Evolutionary conservation across 2,888 invertebrate genomes (phyloP).

Genomic region (Herminia tarsipennalis): DNA sequence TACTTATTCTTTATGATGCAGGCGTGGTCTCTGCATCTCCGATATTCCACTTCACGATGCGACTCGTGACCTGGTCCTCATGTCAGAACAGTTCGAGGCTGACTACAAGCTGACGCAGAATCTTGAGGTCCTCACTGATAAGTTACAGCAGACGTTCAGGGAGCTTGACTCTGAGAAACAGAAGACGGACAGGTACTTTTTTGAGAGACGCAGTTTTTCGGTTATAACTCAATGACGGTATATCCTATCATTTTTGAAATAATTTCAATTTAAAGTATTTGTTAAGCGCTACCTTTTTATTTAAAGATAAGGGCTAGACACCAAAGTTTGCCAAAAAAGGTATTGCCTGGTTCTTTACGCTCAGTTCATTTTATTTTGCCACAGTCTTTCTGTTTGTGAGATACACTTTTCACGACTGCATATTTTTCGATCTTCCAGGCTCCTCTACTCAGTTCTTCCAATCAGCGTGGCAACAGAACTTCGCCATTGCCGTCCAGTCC

Average conservation of each 20-base stretch:
- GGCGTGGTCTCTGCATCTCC: conserved; percentile 95
- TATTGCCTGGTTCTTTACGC: no score
- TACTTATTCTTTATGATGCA: conserved; percentile 56
- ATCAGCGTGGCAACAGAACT: conserved; percentile 98
- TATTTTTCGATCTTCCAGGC: conserved; percentile 82
- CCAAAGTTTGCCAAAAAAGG: no score
- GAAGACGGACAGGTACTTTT: conserved; percentile 94
- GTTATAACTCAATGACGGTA: no score
- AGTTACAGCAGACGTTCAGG: conserved; percentile 96
- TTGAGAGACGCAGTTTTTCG: not conserved
- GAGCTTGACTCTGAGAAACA: conserved; percentile 97
- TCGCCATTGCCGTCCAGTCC: conserved; percentile 95
- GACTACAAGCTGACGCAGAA: conserved; percentile 98
- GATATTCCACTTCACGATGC: conserved; percentile 98
- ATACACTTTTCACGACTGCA: no score
- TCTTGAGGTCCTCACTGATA: conserved; percentile 96
- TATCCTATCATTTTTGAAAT: no score
- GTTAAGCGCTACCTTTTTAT: no score
- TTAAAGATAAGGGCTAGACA: no score
- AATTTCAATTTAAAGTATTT: no score
- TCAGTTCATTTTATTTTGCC: no score
- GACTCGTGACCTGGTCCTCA: conserved; percentile 96
- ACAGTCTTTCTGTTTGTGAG: no score
- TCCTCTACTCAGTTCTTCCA: conserved; percentile 97
- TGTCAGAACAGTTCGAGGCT: conserved; percentile 98